These are phyloP conservation scores for Australoheros scitulus DNA, from an alignment of 2,113 vertebrate species.

Conservation along the genomic window DNA sequence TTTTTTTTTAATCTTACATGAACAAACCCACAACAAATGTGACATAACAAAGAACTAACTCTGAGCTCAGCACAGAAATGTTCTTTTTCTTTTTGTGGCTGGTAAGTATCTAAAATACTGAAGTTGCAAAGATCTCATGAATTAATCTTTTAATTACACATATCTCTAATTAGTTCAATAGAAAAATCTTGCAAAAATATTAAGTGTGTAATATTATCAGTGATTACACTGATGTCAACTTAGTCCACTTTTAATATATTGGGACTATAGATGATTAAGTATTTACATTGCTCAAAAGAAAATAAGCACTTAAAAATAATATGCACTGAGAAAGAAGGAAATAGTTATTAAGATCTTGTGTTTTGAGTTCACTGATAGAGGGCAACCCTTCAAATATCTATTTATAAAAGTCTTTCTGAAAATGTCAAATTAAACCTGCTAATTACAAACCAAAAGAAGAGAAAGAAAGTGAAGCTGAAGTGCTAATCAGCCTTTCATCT, in stretches of 20 bases:
- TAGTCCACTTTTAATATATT: not conserved
- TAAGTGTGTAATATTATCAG: not conserved
- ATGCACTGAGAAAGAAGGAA: not conserved
- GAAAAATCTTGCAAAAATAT: not conserved
- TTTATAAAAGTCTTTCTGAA: not conserved
- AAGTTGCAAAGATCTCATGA: not conserved
- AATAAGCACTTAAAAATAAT: not conserved
- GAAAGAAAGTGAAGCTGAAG: not conserved
- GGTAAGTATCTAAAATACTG: too few relatives aligned
- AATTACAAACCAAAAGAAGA: constrained; percentile 14
- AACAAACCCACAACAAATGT: not conserved
- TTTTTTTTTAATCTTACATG: not conserved
- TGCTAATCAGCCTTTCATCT: not conserved
- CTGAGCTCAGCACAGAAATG: too few relatives aligned
- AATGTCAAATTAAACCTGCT: not conserved
- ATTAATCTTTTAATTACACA: not conserved
- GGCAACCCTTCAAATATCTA: not conserved
- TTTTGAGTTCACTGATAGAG: not conserved
- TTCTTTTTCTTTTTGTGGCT: too few relatives aligned
- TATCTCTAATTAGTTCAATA: not conserved
- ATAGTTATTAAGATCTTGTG: not conserved
- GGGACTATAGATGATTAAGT: not conserved
- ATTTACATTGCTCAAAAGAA: not conserved
- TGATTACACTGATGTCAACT: not conserved
- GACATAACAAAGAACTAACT: too few relatives aligned